A percentile compares a stretch with the other conserved stretches of the same genome.
Evolutionary conservation across 2,888 invertebrate species (phyloP).

Genomic region (Dicranocentrus wangi): DNA sequence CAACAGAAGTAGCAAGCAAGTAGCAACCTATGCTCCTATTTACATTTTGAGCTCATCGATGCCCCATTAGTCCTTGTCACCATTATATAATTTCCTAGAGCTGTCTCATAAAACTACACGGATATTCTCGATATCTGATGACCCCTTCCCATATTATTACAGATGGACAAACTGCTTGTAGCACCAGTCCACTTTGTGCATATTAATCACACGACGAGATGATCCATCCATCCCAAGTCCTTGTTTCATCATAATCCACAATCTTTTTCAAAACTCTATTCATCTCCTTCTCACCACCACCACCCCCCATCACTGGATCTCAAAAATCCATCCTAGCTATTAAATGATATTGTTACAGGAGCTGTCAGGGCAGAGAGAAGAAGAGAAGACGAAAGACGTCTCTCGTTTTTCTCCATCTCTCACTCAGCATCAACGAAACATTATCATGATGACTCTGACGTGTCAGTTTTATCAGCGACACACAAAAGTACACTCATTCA

Average conservation of each 20-base stretch:
- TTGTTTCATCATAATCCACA: too few species aligned
- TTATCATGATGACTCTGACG: slow-evolving; percentile 41
- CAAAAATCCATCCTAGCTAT: too few species aligned
- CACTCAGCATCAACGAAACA: slow-evolving; percentile 25
- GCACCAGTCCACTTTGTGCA: too few species aligned
- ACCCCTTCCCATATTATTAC: slow-evolving; percentile 35
- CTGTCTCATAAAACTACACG: slow-evolving; percentile 27
- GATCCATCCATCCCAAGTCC: too few species aligned
- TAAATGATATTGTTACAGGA: too few species aligned
- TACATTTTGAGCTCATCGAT: slow-evolving; percentile 20
- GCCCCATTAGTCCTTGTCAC: slow-evolving; percentile 54
- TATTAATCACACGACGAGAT: too few species aligned
- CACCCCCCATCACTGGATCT: too few species aligned
- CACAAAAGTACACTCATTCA: slow-evolving; percentile 15
- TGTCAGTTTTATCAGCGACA: slow-evolving; percentile 52
- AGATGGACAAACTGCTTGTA: background rate
- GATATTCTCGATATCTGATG: slow-evolving; percentile 17
- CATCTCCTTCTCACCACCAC: too few species aligned
- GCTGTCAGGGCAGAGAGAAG: background rate
- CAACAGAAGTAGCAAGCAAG: too few species aligned
- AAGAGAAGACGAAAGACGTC: slow-evolving; percentile 39
- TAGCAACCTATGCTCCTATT: slow-evolving; percentile 1
- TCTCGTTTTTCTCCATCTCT: slow-evolving; percentile 42
- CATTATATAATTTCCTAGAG: slow-evolving; percentile 30
- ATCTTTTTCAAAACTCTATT: too few species aligned